A percentile compares a stretch with the other conserved stretches of the same genome.
Conservation (phyloP, 2,797 vertebrate genomes). For the Epinephelus coioides region DNA sequence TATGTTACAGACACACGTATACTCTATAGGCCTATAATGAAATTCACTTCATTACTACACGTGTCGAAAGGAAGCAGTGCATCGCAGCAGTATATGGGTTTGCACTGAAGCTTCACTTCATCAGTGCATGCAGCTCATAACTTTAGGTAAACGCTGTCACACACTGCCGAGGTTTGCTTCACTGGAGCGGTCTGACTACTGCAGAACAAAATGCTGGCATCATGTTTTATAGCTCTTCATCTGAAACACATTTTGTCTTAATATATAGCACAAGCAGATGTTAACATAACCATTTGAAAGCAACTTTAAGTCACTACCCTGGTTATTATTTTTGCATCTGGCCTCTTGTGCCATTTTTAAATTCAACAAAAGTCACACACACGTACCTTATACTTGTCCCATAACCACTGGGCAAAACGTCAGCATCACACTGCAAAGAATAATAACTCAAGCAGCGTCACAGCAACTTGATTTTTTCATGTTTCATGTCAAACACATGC, state of each 20-base stretch:
- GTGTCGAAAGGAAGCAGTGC: constrained; percentile 7
- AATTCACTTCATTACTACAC: constrained; percentile 3
- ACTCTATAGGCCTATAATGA: neutral
- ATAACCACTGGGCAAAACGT: neutral
- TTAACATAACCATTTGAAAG: no score
- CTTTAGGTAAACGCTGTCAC: neutral
- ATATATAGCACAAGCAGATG: neutral
- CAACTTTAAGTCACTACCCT: neutral
- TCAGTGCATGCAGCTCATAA: neutral
- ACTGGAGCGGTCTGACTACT: neutral
- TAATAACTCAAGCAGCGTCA: neutral
- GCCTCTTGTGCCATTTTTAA: neutral
- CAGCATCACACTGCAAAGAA: neutral
- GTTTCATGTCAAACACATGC: neutral
- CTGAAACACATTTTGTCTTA: neutral
- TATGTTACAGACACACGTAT: neutral
- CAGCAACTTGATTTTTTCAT: neutral
- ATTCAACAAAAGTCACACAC: neutral
- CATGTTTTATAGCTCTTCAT: neutral
- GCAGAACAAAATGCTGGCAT: neutral
- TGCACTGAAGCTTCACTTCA: neutral
- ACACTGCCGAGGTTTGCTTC: neutral
- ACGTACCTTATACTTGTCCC: neutral
- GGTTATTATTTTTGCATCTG: neutral
- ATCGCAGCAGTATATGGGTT: neutral